Conservation (phyloP, 2,113 vertebrate genomes). For the Melanerpes formicivorus region DNA sequence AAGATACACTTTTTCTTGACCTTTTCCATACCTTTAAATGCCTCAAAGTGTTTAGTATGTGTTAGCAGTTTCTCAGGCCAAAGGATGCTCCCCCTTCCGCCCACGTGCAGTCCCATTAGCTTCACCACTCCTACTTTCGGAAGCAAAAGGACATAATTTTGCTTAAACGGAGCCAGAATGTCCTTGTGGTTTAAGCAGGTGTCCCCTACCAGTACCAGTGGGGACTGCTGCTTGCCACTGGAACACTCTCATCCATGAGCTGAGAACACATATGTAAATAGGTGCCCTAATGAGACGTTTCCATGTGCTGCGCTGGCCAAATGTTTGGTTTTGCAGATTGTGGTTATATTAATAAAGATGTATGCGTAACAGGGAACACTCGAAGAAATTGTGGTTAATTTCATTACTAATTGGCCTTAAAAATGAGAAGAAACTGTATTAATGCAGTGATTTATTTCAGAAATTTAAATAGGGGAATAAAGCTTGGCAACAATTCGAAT, state of each 20-base stretch:
- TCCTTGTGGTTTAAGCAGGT: slow-evolving; percentile 58
- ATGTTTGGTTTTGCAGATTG: slow-evolving; percentile 1
- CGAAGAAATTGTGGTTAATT: slow-evolving; percentile 34
- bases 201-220: background rate
- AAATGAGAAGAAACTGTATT: slow-evolving; percentile 44
- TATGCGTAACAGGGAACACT: background rate
- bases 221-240: slow-evolving; percentile 21
- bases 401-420: slow-evolving; percentile 55
- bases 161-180: background rate
- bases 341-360: slow-evolving; percentile 22
- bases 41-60: background rate
- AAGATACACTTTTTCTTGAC: background rate
- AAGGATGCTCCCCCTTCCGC: slow-evolving; percentile 17
- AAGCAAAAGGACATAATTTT: slow-evolving; percentile 13
- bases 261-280: slow-evolving; percentile 54
- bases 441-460: slow-evolving; percentile 24
- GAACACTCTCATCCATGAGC: slow-evolving; percentile 1
- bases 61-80: background rate
- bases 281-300: slow-evolving; percentile 22
- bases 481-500: slow-evolving; percentile 8
- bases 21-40: slow-evolving; percentile 20
- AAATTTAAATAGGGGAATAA: slow-evolving; percentile 39
- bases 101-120: background rate
- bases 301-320: background rate
- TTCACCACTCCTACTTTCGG: slow-evolving; percentile 11